A percentile compares a stretch with the other conserved stretches of the same genome.
Evolutionary conservation across 2,113 vertebrate species (phyloP).

Genomic region (Saccopteryx leptura): DNA sequence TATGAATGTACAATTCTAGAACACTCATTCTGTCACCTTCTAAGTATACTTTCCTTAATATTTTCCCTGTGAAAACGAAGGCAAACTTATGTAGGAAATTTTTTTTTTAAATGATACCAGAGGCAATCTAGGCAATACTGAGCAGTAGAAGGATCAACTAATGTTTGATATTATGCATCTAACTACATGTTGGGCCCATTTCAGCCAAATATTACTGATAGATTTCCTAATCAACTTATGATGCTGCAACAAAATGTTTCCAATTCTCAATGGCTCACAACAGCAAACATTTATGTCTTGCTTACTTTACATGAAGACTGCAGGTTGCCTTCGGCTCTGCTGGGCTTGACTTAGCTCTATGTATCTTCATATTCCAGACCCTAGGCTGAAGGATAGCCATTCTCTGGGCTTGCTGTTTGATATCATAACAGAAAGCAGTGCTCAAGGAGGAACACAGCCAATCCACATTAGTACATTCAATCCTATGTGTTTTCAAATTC

Average conservation of each 20-base stretch:
- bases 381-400: neutral
- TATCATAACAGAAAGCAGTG: neutral
- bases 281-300: neutral
- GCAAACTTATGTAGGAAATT: neutral
- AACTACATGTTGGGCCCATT: no score
- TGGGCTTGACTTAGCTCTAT: neutral
- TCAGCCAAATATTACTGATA: neutral
- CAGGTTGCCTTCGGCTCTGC: neutral
- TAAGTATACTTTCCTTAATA: neutral
- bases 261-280: neutral
- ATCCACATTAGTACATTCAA: neutral
- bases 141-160: neutral
- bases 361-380: neutral
- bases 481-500: neutral
- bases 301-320: neutral
- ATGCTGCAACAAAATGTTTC: neutral
- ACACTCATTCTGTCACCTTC: neutral
- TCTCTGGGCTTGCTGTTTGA: neutral
- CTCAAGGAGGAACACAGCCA: neutral
- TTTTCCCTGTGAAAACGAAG: constrained; percentile 5
- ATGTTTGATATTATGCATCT: neutral
- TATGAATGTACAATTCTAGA: neutral
- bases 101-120: neutral
- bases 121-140: fast-evolving
- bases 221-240: neutral